A percentile compares a stretch with the other conserved stretches of the same genome.
Evolutionary conservation across 2,888 invertebrate genomes (phyloP).

Genomic region (Cephus pygmeus): DNA sequence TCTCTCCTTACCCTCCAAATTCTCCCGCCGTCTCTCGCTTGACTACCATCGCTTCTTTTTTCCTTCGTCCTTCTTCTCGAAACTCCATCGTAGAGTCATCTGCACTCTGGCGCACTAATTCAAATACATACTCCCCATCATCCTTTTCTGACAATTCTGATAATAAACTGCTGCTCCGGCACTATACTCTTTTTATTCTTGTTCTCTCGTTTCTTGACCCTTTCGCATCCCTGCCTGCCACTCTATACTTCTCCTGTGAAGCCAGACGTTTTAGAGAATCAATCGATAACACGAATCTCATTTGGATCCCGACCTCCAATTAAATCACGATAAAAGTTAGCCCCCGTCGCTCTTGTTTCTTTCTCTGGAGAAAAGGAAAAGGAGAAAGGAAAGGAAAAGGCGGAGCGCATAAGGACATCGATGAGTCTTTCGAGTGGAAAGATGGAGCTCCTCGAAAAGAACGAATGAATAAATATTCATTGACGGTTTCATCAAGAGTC

Average conservation of each 20-base stretch:
- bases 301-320: slow-evolving; percentile 24
- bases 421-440: background rate
- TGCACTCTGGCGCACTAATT: background rate
- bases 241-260: too few relatives aligned
- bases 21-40: background rate
- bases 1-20: background rate
- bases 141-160: too few relatives aligned
- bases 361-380: background rate
- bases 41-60: background rate
- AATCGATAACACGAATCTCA: background rate
- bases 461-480: slow-evolving; percentile 63
- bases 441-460: slow-evolving; percentile 14
- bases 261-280: too few relatives aligned
- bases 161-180: too few relatives aligned
- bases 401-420: slow-evolving; percentile 9
- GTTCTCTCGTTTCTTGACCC: too few relatives aligned
- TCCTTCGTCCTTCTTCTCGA: slow-evolving; percentile 10
- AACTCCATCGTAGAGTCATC: too few relatives aligned
- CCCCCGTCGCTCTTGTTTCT: slow-evolving; percentile 19
- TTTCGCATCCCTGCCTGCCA: too few relatives aligned
- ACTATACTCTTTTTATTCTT: too few relatives aligned
- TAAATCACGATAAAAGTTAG: slow-evolving; percentile 38
- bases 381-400: slow-evolving; percentile 11
- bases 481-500: slow-evolving; percentile 62
- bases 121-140: background rate